These are phyloP conservation scores for Sylvietta virens DNA, from an alignment of 2,113 vertebrate genomes.

Conservation along the genomic window DNA sequence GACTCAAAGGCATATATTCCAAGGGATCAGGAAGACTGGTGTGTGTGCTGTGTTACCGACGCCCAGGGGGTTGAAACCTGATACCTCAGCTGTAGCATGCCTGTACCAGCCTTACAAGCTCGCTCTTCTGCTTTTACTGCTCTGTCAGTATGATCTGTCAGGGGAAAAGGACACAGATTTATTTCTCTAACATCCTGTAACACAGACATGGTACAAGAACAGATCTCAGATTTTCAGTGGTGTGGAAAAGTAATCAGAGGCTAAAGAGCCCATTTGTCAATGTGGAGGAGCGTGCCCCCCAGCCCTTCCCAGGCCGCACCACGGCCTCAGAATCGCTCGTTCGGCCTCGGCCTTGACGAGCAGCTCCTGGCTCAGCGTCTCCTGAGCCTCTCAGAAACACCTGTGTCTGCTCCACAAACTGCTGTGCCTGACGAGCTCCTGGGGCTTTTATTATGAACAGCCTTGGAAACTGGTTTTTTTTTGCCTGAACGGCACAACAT, in stretches of 20 bases:
- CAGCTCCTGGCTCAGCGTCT: neutral
- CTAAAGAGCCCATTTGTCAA: neutral
- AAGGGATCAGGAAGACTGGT: rapidly evolving
- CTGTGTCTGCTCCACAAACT: neutral
- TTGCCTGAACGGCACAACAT: no score
- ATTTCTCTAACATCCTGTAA: neutral
- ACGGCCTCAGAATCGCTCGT: rapidly evolving
- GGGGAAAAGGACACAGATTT: neutral
- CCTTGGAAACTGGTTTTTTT: no score
- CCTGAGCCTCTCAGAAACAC: neutral
- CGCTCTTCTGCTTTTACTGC: neutral
- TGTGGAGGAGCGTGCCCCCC: rapidly evolving
- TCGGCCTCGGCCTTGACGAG: neutral
- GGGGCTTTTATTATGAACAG: no score
- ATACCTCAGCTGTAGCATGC: neutral
- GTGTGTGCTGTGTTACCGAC: neutral
- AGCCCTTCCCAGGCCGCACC: rapidly evolving
- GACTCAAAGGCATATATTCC: neutral
- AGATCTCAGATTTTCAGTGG: neutral
- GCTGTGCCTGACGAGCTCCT: neutral
- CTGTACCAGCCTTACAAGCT: neutral
- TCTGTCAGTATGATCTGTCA: neutral
- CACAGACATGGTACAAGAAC: neutral
- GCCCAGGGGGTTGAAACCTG: neutral
- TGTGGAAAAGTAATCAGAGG: neutral